Percentiles rank a stretch among this genome's conserved stretches.
phyloP scores from a whole-genome alignment of 2,888 invertebrate genomes.

The Trichogramma evanescens region DNA sequence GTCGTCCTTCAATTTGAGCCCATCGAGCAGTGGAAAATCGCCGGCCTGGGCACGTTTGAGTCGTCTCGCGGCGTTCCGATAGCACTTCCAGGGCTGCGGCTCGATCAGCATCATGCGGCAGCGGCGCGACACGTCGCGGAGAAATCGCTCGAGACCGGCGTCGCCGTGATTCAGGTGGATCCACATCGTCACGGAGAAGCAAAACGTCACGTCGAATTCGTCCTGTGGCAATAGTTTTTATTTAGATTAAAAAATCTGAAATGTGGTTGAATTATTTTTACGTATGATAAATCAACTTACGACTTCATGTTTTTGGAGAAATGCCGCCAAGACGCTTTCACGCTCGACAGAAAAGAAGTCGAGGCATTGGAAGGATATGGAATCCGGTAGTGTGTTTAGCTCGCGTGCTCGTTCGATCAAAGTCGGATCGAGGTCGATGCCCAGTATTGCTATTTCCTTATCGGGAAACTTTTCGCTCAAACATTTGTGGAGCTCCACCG shows the following conservation, averaged over 20 bases:
- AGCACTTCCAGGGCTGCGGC: constrained; percentile 82
- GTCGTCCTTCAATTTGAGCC: constrained; percentile 56
- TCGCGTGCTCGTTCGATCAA: constrained; percentile 64
- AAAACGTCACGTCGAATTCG: constrained; percentile 64
- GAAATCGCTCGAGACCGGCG: constrained; percentile 58
- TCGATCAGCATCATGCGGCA: constrained; percentile 64
- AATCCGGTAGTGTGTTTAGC: constrained; percentile 42
- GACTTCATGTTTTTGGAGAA: constrained; percentile 42
- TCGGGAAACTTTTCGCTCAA: constrained; percentile 47
- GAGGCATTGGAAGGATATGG: constrained; percentile 52
- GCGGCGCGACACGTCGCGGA: constrained; percentile 52
- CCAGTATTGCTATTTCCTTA: constrained; percentile 52
- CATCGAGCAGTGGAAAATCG: constrained; percentile 56
- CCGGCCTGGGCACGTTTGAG: constrained; percentile 57
- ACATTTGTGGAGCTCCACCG: constrained; percentile 53
- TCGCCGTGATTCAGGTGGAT: constrained; percentile 82
- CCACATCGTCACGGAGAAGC: constrained; percentile 87
- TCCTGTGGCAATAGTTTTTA: constrained; percentile 28
- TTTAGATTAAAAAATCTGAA: too few species aligned
- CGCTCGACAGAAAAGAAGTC: constrained; percentile 55
- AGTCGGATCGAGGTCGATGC: constrained; percentile 67
- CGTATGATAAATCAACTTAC: neutral
- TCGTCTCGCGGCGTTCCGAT: constrained; percentile 67
- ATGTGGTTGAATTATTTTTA: neutral
- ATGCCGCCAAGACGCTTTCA: constrained; percentile 45